These are phyloP conservation scores for Gavia stellata DNA, from an alignment of 2,113 vertebrate species.

Conservation along the genomic window DNA sequence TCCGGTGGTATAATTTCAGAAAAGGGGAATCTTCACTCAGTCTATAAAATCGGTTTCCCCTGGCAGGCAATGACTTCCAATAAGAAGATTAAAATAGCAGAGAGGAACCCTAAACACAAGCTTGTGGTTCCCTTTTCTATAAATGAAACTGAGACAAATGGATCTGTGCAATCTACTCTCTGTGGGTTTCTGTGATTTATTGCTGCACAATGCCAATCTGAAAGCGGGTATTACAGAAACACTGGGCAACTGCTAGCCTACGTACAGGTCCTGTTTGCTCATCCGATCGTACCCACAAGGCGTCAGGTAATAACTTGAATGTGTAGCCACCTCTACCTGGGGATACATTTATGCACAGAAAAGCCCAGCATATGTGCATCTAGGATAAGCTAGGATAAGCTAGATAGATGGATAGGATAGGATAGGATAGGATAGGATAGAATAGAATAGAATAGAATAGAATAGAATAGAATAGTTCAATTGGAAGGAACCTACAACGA, in stretches of 20 bases:
- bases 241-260: not conserved
- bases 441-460: not conserved
- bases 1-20: slow-evolving; percentile 21
- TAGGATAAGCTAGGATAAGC: not conserved
- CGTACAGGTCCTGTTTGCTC: not conserved
- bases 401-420: not conserved
- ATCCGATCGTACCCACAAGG: accelerated
- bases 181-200: not conserved
- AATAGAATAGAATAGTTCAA: not conserved
- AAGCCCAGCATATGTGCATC: not conserved
- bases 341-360: not conserved
- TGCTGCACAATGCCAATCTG: not conserved
- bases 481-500: not conserved
- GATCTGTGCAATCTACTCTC: not conserved
- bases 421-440: not conserved
- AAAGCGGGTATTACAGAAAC: not conserved
- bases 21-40: slow-evolving; percentile 14
- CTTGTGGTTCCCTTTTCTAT: not conserved
- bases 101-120: not conserved
- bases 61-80: not conserved
- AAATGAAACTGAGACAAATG: not conserved
- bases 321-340: not conserved
- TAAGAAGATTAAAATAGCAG: not conserved
- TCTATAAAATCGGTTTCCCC: not conserved
- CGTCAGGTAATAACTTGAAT: accelerated